These are phyloP conservation scores for Ptychochromis oligacanthus DNA, from an alignment of 2,113 vertebrate genomes.

Conservation along the genomic window DNA sequence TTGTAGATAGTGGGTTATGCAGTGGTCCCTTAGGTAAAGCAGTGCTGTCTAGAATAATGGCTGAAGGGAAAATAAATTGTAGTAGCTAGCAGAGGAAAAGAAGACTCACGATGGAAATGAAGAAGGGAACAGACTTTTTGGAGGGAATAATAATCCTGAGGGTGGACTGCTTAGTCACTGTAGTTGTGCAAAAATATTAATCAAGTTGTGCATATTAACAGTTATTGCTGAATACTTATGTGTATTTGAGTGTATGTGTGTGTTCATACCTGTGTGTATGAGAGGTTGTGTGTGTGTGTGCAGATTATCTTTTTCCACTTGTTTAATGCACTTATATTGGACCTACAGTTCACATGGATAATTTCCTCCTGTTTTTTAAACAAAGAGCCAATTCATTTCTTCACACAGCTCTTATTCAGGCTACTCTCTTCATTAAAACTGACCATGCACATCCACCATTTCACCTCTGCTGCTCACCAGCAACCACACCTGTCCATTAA, in stretches of 20 bases:
- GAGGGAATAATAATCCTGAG: constrained; percentile 43
- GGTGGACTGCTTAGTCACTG: constrained; percentile 66
- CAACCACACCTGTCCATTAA: neutral
- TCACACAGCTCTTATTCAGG: constrained; percentile 25
- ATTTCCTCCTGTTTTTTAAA: constrained; percentile 50
- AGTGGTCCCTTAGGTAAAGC: constrained; percentile 41
- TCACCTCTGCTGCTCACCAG: constrained; percentile 30
- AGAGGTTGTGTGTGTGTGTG: constrained; percentile 49
- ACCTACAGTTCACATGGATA: constrained; percentile 71
- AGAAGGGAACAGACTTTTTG: constrained; percentile 29
- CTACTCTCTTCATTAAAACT: constrained; percentile 28
- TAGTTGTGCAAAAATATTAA: constrained; percentile 75
- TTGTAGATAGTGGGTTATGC: constrained; percentile 22
- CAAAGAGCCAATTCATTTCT: constrained; percentile 39
- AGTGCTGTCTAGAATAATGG: constrained; percentile 27
- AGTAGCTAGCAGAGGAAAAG: constrained; percentile 35
- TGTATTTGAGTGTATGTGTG: constrained; percentile 56
- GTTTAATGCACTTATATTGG: constrained; percentile 77
- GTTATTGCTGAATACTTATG: constrained; percentile 63
- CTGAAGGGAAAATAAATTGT: constrained; percentile 8
- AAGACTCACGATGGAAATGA: constrained; percentile 19
- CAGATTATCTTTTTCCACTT: constrained; percentile 68
- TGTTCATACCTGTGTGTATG: constrained; percentile 51
- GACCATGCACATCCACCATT: constrained; percentile 24
- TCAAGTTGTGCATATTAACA: constrained; percentile 76